Conservation (phyloP, 2,113 vertebrate genomes). For the Sapayoa aenigma region DNA sequence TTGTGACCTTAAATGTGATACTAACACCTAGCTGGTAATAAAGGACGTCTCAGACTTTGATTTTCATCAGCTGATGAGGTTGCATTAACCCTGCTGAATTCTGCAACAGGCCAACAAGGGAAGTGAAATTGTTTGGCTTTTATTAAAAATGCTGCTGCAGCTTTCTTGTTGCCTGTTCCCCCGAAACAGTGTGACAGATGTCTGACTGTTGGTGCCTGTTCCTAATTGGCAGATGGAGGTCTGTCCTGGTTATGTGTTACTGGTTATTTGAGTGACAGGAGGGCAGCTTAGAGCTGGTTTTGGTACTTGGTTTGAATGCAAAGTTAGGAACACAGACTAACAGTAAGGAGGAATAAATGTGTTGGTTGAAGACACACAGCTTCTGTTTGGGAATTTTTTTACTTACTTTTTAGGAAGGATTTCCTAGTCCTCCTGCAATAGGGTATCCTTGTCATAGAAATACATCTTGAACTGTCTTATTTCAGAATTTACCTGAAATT, state of each 20-base stretch:
- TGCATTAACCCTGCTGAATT: neutral
- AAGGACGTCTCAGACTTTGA: neutral
- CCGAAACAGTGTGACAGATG: constrained; percentile 69
- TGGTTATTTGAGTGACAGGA: constrained; percentile 53
- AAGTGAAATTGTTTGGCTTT: constrained; percentile 48
- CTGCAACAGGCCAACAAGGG: neutral
- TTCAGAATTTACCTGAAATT: neutral
- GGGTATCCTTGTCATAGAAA: neutral
- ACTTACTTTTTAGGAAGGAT: neutral
- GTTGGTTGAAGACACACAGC: neutral
- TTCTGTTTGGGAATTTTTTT: neutral
- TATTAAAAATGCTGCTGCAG: constrained; percentile 34
- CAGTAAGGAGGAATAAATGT: neutral
- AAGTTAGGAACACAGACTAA: neutral
- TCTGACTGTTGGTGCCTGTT: constrained; percentile 56
- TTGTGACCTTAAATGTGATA: neutral
- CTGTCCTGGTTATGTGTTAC: constrained; percentile 33
- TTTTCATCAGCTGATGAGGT: neutral
- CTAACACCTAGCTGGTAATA: neutral
- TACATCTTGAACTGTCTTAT: neutral
- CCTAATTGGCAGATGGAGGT: constrained; percentile 69
- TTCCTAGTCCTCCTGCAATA: neutral
- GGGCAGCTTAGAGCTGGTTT: constrained; percentile 23
- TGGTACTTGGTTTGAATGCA: constrained; percentile 21
- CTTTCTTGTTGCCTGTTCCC: constrained; percentile 44